Base-by-base conservation (phyloP, 2,113 vertebrate genomes). In the Orycteropus afer region DNA sequence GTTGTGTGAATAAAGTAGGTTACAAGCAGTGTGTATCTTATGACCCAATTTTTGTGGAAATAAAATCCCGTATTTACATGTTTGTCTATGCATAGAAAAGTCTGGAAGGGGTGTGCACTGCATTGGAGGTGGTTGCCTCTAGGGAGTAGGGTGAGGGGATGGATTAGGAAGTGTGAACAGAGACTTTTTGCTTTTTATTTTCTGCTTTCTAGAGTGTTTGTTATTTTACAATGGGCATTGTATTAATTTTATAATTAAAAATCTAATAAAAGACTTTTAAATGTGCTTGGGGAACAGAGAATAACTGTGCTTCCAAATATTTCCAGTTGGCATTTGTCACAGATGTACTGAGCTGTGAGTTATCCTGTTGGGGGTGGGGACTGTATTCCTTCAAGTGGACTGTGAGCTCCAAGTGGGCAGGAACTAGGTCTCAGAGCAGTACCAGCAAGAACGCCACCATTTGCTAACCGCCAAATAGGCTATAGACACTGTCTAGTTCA, bases 181-280 rank as follows among this genome's bases (percentile, higher is more conserved):
- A n/a, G 89, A 86, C 13, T 32, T 90, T 89, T 59, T 51, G 13
- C 40, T 83, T 87, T 83, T 82, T 53, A 49, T 49, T 91, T 93
- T 59, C 82, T 61, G 34, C 55, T 59, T 96, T 81, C 67, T 84
- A 40, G 42, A 47, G 9, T 47, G 37, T 83, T 74, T 63, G 53
- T 77, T 49, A 53, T 88, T 32, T 20, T 40, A 57, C 82, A 77
- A 78, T 47, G 67, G 73, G 73, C 51, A 59, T 17, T 76, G 29
- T 71, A 86, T 95, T 97, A 57, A 89, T 94, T 89, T 80, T 69
- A 86, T 91, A 89, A 95, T 93, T 95, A 94, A 95, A 93, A 94
- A 94, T 83, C 84, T 86, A 93, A 95, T 86, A 61, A 82, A n/a
- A 47, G 63, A 45, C 47, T 77, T 97, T 85, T 34, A 55, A 76